Evolutionary conservation across 2,888 invertebrate genomes (phyloP).

Genomic region (Zaprionus lineosus): DNA sequence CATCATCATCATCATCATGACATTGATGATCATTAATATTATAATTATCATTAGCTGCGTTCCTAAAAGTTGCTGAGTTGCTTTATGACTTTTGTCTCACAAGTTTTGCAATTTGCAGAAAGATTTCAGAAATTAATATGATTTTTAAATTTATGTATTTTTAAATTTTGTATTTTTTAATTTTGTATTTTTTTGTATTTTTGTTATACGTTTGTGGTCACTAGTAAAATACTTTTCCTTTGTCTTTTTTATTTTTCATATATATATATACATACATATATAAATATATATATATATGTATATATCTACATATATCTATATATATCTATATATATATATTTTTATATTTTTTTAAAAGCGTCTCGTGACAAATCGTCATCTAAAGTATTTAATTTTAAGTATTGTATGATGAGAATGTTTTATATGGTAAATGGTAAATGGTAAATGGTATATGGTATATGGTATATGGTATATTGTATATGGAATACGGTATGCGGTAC

Average conservation of each 20-base stretch:
- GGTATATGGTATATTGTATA: too few relatives aligned
- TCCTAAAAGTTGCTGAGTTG: conserved; percentile 52
- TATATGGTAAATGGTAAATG: too few relatives aligned
- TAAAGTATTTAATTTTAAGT: conserved; percentile 15
- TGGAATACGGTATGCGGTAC: too few relatives aligned
- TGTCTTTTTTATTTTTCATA: conserved; percentile 28
- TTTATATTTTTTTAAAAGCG: conserved; percentile 26
- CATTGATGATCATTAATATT: conserved; percentile 14
- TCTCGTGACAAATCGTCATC: too few relatives aligned
- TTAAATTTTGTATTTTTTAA: conserved; percentile 31
- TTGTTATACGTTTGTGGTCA: conserved; percentile 14
- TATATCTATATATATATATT: conserved; percentile 47
- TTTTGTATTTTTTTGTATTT: conserved; percentile 22
- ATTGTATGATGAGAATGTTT: too few relatives aligned
- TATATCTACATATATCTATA: conserved; percentile 32
- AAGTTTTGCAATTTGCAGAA: conserved; percentile 46
- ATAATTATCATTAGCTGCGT: conserved; percentile 31
- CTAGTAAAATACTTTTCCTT: conserved; percentile 40
- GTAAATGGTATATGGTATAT: too few relatives aligned
- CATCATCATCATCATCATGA: conserved; percentile 33
- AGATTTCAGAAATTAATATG: conserved; percentile 42
- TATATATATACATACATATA: conserved; percentile 39
- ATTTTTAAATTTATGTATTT: conserved; percentile 18
- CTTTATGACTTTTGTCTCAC: conserved; percentile 44
- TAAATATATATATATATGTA: conserved; percentile 50